A percentile compares a stretch with the other conserved stretches of the same genome.
Conservation (phyloP, 2,888 invertebrate species). For the Eremobia ochroleuca region DNA sequence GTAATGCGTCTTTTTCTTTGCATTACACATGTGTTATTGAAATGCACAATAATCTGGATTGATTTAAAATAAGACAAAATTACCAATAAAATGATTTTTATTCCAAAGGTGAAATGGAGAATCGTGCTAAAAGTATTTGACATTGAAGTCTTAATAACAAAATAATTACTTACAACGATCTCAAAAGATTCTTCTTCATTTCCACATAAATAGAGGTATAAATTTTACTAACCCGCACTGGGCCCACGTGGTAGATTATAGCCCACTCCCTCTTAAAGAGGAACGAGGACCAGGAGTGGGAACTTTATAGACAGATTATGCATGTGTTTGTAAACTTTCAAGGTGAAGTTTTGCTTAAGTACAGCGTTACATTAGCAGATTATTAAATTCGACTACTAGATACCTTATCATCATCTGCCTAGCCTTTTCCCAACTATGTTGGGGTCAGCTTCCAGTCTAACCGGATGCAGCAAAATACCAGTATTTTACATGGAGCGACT, state of each 20-base stretch:
- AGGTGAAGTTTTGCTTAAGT: no score
- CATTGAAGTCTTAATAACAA: background rate
- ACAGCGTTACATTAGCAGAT: background rate
- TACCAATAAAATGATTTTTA: background rate
- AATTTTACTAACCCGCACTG: background rate
- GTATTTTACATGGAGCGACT: no score
- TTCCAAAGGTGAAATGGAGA: background rate
- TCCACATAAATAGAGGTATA: no score
- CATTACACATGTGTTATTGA: conserved; percentile 2
- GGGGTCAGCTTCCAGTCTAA: no score
- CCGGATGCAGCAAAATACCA: no score
- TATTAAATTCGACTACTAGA: background rate
- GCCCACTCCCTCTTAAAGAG: background rate
- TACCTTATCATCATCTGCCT: no score
- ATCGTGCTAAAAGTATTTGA: background rate
- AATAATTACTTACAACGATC: background rate
- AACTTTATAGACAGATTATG: background rate
- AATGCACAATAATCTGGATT: background rate
- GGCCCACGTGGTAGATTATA: background rate
- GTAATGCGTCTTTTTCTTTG: conserved; percentile 2
- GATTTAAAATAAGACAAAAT: background rate
- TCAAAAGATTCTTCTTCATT: background rate
- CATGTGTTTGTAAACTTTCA: no score
- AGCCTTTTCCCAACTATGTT: no score
- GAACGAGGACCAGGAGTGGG: background rate